Conservation (phyloP, 53 echinoderm and acorn worm species). For the Stichopus horrens region DNA sequence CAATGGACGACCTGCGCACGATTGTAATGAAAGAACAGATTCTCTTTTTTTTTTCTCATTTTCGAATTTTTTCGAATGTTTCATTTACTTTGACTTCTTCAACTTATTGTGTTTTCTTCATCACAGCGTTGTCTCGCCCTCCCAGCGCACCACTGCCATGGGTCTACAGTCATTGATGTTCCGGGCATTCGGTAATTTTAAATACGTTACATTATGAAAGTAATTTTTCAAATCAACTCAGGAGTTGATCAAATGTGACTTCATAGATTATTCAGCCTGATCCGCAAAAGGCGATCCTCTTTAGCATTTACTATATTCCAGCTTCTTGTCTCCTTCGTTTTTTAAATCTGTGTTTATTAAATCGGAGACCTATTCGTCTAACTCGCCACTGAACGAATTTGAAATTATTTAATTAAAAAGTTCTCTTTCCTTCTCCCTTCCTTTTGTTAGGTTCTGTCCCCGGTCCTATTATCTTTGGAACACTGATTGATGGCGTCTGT, state of each 20-base stretch:
- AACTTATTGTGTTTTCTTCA: background rate
- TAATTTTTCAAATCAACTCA: background rate
- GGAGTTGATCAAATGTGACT: background rate
- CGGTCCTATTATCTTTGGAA: conserved; percentile 47
- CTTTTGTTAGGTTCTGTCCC: conserved; percentile 34
- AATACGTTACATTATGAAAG: background rate
- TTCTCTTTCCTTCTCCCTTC: background rate
- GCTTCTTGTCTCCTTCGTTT: too few relatives aligned
- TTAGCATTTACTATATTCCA: background rate
- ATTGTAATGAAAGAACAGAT: too few relatives aligned
- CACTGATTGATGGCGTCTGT: conserved; percentile 30
- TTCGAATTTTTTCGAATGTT: background rate
- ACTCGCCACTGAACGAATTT: background rate
- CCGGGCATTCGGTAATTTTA: conserved; percentile 55
- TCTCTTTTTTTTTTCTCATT: background rate
- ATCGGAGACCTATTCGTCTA: background rate
- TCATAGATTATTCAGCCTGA: background rate
- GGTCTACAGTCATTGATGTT: conserved; percentile 61
- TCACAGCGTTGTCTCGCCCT: conserved; percentile 53
- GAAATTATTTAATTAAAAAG: background rate
- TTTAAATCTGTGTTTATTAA: background rate
- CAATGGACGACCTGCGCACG: too few relatives aligned
- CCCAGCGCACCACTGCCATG: conserved; percentile 54
- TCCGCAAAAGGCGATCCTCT: background rate
- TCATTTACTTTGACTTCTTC: background rate